phyloP scores from a whole-genome alignment of 1,140 invertebrate genomes.

The Nebria ingens region DNA sequence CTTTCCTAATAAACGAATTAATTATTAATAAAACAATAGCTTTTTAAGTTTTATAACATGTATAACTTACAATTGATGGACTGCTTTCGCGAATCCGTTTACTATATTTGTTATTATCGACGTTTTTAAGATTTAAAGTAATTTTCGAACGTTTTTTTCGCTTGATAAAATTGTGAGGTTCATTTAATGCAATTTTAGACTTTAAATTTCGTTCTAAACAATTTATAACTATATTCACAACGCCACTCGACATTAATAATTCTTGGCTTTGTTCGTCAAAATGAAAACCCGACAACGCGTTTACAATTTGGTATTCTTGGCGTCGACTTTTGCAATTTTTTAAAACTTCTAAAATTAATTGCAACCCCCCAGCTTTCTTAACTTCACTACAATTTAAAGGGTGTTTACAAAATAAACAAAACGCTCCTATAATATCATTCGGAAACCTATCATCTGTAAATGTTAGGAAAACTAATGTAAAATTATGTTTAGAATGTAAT shows the following conservation, averaged over 20 bases:
- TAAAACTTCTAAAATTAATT: neutral
- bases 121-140: neutral
- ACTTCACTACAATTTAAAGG: neutral
- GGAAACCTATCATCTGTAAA: neutral
- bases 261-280: neutral
- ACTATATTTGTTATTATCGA: neutral
- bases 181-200: neutral
- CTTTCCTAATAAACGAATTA: neutral
- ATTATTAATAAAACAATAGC: neutral
- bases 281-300: neutral
- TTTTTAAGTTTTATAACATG: neutral
- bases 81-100: neutral
- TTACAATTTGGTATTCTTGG: neutral
- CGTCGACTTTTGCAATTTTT: neutral
- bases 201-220: conserved; percentile 3
- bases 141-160: neutral
- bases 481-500: too few relatives aligned
- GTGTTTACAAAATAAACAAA: conserved; percentile 3
- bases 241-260: neutral
- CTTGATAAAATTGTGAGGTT: neutral
- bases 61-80: neutral
- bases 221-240: neutral
- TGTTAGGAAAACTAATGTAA: too few relatives aligned
- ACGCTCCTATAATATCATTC: neutral
- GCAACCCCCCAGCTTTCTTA: neutral